Evolutionary conservation across 2,888 invertebrate genomes (phyloP).

Genomic region (Drosophila anceps): DNA sequence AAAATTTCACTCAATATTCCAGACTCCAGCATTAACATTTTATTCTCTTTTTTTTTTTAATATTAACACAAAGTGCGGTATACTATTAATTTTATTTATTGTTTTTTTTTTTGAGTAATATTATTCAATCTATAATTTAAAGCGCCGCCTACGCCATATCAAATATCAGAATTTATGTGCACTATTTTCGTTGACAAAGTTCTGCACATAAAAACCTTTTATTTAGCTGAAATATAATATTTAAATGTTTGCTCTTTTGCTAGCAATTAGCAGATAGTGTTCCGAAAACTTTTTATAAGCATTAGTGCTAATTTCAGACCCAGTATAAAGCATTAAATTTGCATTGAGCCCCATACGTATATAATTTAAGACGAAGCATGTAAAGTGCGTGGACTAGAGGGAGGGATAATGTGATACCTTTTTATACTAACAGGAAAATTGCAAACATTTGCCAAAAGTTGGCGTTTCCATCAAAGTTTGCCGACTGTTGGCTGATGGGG

Average conservation of each 20-base stretch:
- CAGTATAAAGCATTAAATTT: conserved; percentile 26
- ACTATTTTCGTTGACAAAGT: neutral
- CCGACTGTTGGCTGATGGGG: conserved; percentile 26
- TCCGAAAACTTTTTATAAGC: conserved; percentile 66
- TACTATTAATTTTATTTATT: neutral
- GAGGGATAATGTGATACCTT: conserved; percentile 51
- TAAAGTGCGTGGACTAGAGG: neutral
- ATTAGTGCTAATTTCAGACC: conserved; percentile 52
- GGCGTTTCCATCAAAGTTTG: conserved; percentile 49
- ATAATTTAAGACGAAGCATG: conserved; percentile 27
- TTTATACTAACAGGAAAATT: conserved; percentile 41
- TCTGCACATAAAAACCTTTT: conserved; percentile 4
- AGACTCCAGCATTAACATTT: too few relatives aligned
- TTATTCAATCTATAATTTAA: neutral
- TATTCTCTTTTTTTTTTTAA: too few relatives aligned
- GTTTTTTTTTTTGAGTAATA: neutral
- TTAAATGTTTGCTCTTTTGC: conserved; percentile 18
- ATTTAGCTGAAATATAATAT: conserved; percentile 10
- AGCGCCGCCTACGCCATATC: neutral
- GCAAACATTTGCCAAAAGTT: conserved; percentile 69
- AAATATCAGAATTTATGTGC: neutral
- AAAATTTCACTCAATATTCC: too few relatives aligned
- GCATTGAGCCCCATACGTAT: conserved; percentile 34
- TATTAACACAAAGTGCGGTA: neutral
- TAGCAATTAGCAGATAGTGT: conserved; percentile 38